Evolutionary conservation across 2,888 invertebrate genomes (phyloP).

Genomic region (Mactromeris polynyma): DNA sequence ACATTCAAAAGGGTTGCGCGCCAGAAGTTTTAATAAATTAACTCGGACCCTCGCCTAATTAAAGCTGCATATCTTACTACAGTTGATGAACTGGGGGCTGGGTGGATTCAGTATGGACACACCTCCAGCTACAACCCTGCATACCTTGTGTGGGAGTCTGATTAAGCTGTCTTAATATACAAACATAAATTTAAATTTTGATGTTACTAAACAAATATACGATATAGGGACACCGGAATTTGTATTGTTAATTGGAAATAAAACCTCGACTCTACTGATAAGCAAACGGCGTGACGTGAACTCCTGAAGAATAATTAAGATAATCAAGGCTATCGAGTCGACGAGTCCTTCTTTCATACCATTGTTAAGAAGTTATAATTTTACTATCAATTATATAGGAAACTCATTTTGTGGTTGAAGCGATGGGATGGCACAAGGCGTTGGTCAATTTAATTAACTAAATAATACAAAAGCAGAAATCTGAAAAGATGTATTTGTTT

Average conservation of each 20-base stretch:
- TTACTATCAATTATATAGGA: background rate
- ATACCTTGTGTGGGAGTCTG: constrained; percentile 12
- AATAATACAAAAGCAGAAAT: background rate
- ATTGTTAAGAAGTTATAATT: background rate
- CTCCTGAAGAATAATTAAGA: background rate
- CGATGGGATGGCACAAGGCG: background rate
- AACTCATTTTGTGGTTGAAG: background rate
- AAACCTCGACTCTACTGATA: background rate
- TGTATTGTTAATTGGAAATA: constrained; percentile 19
- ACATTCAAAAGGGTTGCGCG: too few relatives aligned
- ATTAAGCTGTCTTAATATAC: background rate
- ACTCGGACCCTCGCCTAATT: too few relatives aligned
- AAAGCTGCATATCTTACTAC: too few relatives aligned
- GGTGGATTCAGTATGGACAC: too few relatives aligned
- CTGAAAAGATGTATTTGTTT: background rate
- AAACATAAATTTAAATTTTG: constrained; percentile 32
- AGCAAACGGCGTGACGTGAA: background rate
- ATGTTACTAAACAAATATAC: constrained; percentile 32
- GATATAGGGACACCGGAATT: constrained; percentile 30
- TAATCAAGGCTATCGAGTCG: background rate
- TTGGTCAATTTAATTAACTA: background rate
- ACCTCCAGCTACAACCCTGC: background rate
- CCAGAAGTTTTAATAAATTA: too few relatives aligned
- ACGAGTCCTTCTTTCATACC: background rate
- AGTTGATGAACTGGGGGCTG: too few relatives aligned